These are phyloP conservation scores for Hylia prasina DNA, from an alignment of 2,113 vertebrate species.

Conservation along the genomic window DNA sequence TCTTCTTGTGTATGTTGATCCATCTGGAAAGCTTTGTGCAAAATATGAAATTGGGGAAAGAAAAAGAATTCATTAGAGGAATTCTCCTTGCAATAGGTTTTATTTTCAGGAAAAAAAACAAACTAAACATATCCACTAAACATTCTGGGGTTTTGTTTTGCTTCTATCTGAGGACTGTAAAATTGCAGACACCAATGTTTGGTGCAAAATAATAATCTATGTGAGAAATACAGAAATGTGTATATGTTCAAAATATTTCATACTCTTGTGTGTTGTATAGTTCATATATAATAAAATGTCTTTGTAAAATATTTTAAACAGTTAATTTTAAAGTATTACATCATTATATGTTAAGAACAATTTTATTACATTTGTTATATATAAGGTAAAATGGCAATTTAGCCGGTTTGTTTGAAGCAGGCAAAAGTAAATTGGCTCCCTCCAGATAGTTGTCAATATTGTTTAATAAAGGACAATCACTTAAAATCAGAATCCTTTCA, in stretches of 20 bases:
- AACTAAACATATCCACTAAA: neutral
- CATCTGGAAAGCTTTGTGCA: slow-evolving; percentile 24
- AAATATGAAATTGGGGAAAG: slow-evolving; percentile 5
- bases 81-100: slow-evolving; percentile 36
- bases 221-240: slow-evolving; percentile 53
- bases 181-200: slow-evolving; percentile 58
- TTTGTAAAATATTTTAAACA: slow-evolving; percentile 71
- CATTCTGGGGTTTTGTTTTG: slow-evolving; percentile 20
- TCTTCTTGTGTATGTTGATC: slow-evolving; percentile 8
- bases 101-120: slow-evolving; percentile 34
- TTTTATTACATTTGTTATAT: slow-evolving; percentile 49
- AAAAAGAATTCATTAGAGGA: neutral
- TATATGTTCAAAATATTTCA: slow-evolving; percentile 67
- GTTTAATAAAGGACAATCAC: slow-evolving; percentile 47
- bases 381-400: slow-evolving; percentile 48
- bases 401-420: slow-evolving; percentile 20
- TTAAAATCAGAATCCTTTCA: slow-evolving; percentile 2
- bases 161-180: slow-evolving; percentile 62
- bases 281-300: slow-evolving; percentile 68
- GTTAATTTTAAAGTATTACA: slow-evolving; percentile 66
- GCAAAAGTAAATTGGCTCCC: slow-evolving; percentile 33
- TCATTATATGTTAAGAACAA: slow-evolving; percentile 30
- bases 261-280: slow-evolving; percentile 62
- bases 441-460: slow-evolving; percentile 19
- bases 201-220: slow-evolving; percentile 64